Base-by-base conservation (phyloP, 2,113 vertebrate species). In the Garra rufa region DNA sequence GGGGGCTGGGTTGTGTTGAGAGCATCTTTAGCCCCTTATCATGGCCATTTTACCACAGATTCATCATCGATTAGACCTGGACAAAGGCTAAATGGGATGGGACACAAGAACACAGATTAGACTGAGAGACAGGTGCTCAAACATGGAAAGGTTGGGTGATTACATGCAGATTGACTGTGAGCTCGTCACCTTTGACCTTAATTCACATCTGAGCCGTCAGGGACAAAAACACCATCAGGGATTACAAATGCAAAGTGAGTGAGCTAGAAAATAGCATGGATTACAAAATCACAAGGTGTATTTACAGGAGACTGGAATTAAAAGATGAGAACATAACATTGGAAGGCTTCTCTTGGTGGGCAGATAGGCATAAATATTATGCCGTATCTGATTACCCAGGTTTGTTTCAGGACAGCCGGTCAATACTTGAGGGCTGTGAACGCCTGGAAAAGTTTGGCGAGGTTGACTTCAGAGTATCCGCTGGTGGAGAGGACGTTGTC, bases 381-480 rank as follows among this genome's bases (percentile, higher is more conserved):
- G 15, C 41, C 57, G 48, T 30, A 65, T 75, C 44, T 4, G 71
- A 75, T 50, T 75, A 30, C 43, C 77, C 57, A 44, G 24, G 9
- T 44, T 9, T 24, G 8, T 44, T 48, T 50, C 9, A 14, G 43
- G 26, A 70, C 24, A 19, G 83, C 67, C 5, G 41, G 34, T 38
- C 17, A 15, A 92, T 90, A 95, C 90, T 95, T 95, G 83, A 94
- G 83, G 9, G 89, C 85, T 52, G 93, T 92, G 89, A 94, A 95
- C 83, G 92, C 86, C 89, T 93, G 94, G 90, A 99, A 99, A 89
- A 99, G 96, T 88, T 96, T 98, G 92, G 96, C 82, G 43, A 99
- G 96, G 93, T 98, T 96, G 85, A 99, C 96, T 92, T 99, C 96
- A 0, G 97, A 98, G 95, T 99, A 99, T 91, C 93, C 90, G 41